These are phyloP conservation scores for Ochropleura plecta DNA, from an alignment of 2,888 invertebrate species.

Conservation along the genomic window DNA sequence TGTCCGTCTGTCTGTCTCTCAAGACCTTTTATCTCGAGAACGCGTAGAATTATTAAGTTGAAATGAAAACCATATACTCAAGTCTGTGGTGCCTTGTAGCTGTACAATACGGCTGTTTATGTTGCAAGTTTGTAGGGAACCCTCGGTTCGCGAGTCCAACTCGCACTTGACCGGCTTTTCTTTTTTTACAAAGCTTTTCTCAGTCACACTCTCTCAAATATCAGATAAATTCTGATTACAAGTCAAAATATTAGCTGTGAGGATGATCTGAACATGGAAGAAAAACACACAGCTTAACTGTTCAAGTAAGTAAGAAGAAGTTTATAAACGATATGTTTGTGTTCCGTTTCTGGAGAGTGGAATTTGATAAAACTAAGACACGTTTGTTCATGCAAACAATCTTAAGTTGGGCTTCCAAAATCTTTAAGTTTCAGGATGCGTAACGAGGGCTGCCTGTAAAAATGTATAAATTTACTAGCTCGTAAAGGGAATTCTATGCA, in stretches of 20 bases:
- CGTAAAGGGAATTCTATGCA: neutral
- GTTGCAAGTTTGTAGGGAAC: no score
- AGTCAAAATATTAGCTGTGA: conserved; percentile 37
- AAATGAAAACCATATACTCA: no score
- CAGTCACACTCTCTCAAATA: neutral
- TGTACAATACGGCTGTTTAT: no score
- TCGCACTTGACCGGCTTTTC: neutral
- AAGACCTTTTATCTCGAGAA: no score
- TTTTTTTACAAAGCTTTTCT: neutral
- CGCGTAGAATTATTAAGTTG: no score
- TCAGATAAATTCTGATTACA: conserved; percentile 31
- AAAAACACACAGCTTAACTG: conserved; percentile 42
- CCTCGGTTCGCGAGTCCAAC: no score
- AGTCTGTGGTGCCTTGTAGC: no score
- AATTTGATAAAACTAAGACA: neutral
- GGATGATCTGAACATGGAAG: conserved; percentile 27
- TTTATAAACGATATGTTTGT: conserved; percentile 23
- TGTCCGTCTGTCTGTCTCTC: no score
- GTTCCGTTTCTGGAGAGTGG: conserved; percentile 11
- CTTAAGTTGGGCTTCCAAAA: no score
- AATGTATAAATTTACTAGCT: no score
- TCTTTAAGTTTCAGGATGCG: no score
- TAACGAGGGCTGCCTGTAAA: no score
- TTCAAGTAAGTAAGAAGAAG: conserved; percentile 31
- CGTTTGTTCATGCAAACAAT: neutral